phyloP scores from a whole-genome alignment of 2,113 vertebrate genomes.

The Oreotrochilus melanogaster region DNA sequence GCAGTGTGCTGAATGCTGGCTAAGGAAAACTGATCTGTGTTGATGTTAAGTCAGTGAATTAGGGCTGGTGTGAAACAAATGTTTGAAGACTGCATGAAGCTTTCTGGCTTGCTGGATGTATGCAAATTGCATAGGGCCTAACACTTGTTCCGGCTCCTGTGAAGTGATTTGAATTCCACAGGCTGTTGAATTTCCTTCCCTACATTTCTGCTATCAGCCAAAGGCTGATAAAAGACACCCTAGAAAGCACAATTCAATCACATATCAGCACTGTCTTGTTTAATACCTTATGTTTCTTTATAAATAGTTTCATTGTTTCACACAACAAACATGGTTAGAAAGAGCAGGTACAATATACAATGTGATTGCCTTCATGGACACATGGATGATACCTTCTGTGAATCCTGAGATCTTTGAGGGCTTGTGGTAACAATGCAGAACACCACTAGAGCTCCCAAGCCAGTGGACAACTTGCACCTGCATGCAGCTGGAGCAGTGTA shows the following conservation, averaged over 20 bases:
- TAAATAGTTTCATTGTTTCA: background rate
- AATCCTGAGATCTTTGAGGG: background rate
- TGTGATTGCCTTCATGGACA: background rate
- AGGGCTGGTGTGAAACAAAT: background rate
- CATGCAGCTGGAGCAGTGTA: background rate
- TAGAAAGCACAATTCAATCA: background rate
- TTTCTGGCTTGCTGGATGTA: background rate
- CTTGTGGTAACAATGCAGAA: background rate
- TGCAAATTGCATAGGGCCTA: background rate
- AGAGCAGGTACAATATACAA: background rate
- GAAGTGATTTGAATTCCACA: background rate
- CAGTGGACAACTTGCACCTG: background rate
- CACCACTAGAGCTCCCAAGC: background rate
- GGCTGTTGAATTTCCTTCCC: background rate
- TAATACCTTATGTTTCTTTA: background rate
- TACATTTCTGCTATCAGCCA: background rate
- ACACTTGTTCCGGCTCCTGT: background rate
- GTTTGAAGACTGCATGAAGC: background rate
- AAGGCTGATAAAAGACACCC: background rate
- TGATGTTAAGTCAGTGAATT: background rate
- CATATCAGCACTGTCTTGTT: background rate
- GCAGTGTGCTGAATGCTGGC: background rate
- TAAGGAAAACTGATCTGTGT: background rate
- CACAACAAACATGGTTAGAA: background rate
- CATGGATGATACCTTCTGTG: background rate